These are phyloP conservation scores for Indicator maculatus DNA, from an alignment of 2,113 vertebrate species.

Conservation along the genomic window DNA sequence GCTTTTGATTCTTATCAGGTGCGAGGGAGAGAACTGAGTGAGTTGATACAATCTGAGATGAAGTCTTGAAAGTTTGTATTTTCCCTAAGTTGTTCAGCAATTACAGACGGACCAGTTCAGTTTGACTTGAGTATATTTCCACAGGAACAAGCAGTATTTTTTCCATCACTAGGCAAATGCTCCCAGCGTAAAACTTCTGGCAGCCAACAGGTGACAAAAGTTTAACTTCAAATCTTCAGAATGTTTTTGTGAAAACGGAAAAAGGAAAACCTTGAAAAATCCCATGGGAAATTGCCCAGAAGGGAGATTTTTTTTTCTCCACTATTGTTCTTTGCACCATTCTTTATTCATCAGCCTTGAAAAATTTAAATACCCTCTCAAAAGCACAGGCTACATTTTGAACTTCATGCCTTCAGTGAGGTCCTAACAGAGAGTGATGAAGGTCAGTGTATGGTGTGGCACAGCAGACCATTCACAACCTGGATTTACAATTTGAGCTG, in stretches of 20 bases:
- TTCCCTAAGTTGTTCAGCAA: neutral
- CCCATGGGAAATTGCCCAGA: neutral
- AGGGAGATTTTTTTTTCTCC: neutral
- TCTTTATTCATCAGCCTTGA: neutral
- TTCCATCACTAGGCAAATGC: neutral
- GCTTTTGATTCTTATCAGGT: neutral
- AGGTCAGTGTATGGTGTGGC: too few species aligned
- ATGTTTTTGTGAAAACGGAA: neutral
- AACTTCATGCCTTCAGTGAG: neutral
- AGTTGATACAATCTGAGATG: neutral
- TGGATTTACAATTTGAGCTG: neutral
- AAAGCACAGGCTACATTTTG: neutral
- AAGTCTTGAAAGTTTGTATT: neutral
- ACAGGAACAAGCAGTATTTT: neutral
- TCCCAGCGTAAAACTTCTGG: neutral
- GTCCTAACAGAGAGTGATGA: neutral
- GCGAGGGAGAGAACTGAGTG: neutral
- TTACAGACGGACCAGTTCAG: neutral
- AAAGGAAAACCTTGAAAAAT: neutral
- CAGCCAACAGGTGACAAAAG: neutral
- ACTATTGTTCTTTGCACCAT: neutral
- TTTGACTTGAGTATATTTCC: neutral
- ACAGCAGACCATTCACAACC: neutral
- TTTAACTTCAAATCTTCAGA: neutral
- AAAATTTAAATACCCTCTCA: neutral